Percentiles rank a stretch among this genome's conserved stretches.
Conservation (phyloP, 2,888 invertebrate species). For the Synanthedon myopaeformis region DNA sequence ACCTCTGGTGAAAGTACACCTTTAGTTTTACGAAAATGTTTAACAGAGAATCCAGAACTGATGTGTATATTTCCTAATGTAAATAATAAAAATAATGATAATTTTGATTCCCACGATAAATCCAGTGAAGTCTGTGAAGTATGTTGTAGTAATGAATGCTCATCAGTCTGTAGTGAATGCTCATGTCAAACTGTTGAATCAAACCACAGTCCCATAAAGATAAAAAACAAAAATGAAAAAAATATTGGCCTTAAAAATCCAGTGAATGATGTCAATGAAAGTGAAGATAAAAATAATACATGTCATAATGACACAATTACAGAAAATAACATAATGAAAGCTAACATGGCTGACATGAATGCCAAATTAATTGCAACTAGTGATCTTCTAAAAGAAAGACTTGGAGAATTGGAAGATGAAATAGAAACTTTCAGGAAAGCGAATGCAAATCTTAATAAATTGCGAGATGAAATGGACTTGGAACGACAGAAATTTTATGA, state of each 20-base stretch:
- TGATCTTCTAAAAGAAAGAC: slow-evolving; percentile 71
- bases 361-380: slow-evolving; percentile 66
- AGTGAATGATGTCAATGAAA: slow-evolving; percentile 7
- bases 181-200: slow-evolving; percentile 48
- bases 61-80: slow-evolving; percentile 41
- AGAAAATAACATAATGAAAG: slow-evolving; percentile 36
- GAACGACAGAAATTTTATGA: slow-evolving; percentile 73
- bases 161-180: slow-evolving; percentile 44
- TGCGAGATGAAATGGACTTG: slow-evolving; percentile 72
- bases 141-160: slow-evolving; percentile 41
- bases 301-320: slow-evolving; percentile 37
- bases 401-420: slow-evolving; percentile 76
- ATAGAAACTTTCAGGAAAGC: slow-evolving; percentile 65
- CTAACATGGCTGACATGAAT: slow-evolving; percentile 55
- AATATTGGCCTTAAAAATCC: slow-evolving; percentile 9
- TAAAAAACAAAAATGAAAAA: slow-evolving; percentile 14
- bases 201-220: slow-evolving; percentile 8
- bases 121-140: slow-evolving; percentile 45
- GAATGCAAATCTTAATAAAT: slow-evolving; percentile 58
- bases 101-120: slow-evolving; percentile 36
- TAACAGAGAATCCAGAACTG: slow-evolving; percentile 41
- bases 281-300: slow-evolving; percentile 9
- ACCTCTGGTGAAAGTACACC: slow-evolving; percentile 58
- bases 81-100: slow-evolving; percentile 19
- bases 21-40: slow-evolving; percentile 46